Evolutionary conservation across 2,888 invertebrate species (phyloP).

Genomic region (Synergus itoensis): DNA sequence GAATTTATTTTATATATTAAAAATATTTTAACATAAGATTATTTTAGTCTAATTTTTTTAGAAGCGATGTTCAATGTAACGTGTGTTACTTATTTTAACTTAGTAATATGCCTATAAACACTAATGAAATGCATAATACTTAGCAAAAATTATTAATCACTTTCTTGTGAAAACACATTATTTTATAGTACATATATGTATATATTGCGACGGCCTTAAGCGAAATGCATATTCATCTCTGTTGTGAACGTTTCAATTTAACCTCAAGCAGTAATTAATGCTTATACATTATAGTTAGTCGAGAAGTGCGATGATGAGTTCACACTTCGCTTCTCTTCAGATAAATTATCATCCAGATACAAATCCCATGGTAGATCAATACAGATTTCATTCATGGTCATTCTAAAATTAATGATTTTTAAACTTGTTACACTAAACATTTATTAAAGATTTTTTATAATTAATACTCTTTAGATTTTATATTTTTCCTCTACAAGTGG

Average conservation of each 20-base stretch:
- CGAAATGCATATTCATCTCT: constrained; percentile 30
- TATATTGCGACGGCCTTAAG: neutral
- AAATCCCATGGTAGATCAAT: neutral
- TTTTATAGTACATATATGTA: neutral
- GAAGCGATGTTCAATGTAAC: too few species aligned
- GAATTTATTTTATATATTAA: too few species aligned
- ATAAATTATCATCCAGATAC: constrained; percentile 2
- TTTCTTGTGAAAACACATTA: constrained; percentile 5
- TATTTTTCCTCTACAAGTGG: neutral
- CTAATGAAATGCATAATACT: neutral
- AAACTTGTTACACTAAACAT: neutral
- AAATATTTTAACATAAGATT: too few species aligned
- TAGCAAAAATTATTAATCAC: constrained; percentile 9
- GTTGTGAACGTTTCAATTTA: constrained; percentile 36
- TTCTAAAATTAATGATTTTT: constrained; percentile 16
- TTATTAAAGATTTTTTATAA: neutral
- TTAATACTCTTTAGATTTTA: neutral
- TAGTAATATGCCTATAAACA: neutral
- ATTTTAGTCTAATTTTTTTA: too few species aligned
- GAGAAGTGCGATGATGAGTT: constrained; percentile 32
- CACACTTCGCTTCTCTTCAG: constrained; percentile 10
- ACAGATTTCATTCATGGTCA: constrained; percentile 6
- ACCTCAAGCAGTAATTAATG: constrained; percentile 38
- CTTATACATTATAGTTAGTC: constrained; percentile 25
- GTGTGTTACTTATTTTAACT: too few species aligned